Evolutionary conservation across 1,140 invertebrate genomes (phyloP).

Genomic region (Campoletis sonorensis): DNA sequence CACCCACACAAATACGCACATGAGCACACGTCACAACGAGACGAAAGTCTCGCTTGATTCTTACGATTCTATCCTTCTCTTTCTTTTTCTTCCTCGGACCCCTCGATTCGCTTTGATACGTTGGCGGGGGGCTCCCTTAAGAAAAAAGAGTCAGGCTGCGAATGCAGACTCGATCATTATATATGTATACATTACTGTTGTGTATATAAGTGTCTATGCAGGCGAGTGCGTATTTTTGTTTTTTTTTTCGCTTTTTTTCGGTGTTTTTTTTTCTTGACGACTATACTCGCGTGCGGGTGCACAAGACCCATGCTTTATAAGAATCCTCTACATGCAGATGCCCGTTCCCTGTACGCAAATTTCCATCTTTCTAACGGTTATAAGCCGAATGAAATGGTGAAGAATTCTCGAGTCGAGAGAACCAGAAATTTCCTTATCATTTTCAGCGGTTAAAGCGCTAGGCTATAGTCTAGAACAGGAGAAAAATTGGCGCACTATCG

Average conservation of each 20-base stretch:
- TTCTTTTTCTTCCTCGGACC: conserved; percentile 18
- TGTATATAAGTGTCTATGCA: conserved; percentile 20
- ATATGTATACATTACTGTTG: not conserved
- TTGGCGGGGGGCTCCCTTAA: conserved; percentile 36
- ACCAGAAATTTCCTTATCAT: too few relatives aligned
- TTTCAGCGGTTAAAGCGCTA: too few relatives aligned
- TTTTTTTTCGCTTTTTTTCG: not conserved
- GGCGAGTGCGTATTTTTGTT: conserved; percentile 30
- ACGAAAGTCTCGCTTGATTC: conserved; percentile 42
- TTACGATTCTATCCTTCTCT: conserved; percentile 27
- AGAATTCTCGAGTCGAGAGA: too few relatives aligned
- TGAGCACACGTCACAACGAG: not conserved
- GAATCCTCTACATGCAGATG: conserved; percentile 5
- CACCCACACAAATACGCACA: conserved; percentile 27
- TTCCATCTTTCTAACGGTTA: not conserved
- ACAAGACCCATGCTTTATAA: not conserved
- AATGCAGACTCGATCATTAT: conserved; percentile 33
- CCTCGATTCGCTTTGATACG: conserved; percentile 45
- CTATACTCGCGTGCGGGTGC: conserved; percentile 8
- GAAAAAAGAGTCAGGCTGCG: conserved; percentile 42
- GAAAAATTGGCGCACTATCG: too few relatives aligned
- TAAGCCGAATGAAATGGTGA: not conserved
- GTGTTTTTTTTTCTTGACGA: conserved; percentile 25
- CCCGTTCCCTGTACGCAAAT: not conserved
- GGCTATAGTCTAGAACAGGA: too few relatives aligned